Conservation (phyloP, 2,113 vertebrate species). For the Periophthalmus modestus region DNA sequence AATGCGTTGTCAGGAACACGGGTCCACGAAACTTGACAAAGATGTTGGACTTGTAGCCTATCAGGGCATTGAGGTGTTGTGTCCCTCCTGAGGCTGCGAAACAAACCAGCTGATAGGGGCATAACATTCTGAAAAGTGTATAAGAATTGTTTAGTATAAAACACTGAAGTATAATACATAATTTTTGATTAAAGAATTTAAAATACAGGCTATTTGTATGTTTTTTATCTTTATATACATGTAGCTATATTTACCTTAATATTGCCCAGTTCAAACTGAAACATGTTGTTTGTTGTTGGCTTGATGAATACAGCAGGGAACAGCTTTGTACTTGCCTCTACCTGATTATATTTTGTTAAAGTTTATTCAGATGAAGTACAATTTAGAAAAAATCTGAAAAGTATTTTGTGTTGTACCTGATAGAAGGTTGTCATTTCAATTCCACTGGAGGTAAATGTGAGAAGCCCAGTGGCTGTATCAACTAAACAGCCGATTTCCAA, state of each 20-base stretch:
- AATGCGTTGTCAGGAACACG: constrained; percentile 84
- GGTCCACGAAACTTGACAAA: constrained; percentile 85
- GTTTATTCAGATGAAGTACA: neutral
- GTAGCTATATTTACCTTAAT: constrained; percentile 82
- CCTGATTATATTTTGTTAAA: constrained; percentile 71
- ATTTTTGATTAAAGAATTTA: neutral
- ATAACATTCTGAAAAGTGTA: constrained; percentile 82
- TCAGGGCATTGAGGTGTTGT: constrained; percentile 86
- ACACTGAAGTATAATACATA: neutral
- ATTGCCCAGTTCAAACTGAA: constrained; percentile 91
- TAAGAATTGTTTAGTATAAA: neutral
- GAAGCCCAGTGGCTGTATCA: constrained; percentile 86
- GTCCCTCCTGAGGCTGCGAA: constrained; percentile 88
- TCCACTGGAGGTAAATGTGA: constrained; percentile 92
- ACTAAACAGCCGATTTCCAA: constrained; percentile 93
- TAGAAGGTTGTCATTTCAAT: constrained; percentile 89
- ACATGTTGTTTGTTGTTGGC: constrained; percentile 88
- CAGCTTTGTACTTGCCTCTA: constrained; percentile 90
- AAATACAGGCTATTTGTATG: too few relatives aligned
- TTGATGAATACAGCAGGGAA: constrained; percentile 95
- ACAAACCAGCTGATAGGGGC: constrained; percentile 90
- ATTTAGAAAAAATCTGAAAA: neutral
- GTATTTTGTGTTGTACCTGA: constrained; percentile 76
- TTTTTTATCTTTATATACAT: too few relatives aligned
- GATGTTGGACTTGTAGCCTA: constrained; percentile 87